Conservation (phyloP, 1,140 invertebrate genomes). For the Aleiodes sp. region DNA sequence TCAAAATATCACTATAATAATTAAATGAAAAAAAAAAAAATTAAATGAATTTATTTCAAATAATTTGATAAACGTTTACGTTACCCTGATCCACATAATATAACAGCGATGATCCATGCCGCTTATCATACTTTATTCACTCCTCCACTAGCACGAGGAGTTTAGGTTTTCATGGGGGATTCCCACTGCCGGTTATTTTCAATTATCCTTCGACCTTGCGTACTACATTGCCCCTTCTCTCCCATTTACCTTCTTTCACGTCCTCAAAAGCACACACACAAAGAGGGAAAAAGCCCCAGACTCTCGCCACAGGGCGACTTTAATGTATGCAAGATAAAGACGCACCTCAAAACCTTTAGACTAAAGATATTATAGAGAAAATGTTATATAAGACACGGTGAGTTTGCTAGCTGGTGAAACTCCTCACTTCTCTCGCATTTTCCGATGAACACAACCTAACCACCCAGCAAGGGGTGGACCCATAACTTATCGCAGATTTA, state of each 20-base stretch:
- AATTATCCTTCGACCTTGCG: slow-evolving; percentile 60
- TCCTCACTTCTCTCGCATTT: slow-evolving; percentile 31
- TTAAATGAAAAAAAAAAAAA: too few species aligned
- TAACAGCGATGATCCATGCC: neutral
- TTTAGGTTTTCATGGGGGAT: slow-evolving; percentile 46
- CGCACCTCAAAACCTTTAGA: slow-evolving; percentile 33
- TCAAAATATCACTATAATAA: too few species aligned
- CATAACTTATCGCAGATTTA: slow-evolving; percentile 69
- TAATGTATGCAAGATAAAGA: slow-evolving; percentile 67
- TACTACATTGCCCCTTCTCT: neutral
- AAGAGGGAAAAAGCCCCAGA: slow-evolving; percentile 5
- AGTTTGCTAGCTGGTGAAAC: slow-evolving; percentile 30
- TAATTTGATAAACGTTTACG: neutral
- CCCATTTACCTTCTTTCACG: neutral
- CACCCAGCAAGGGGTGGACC: slow-evolving; percentile 53
- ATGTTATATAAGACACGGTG: slow-evolving; percentile 29
- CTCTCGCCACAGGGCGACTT: slow-evolving; percentile 18
- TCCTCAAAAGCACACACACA: slow-evolving; percentile 9
- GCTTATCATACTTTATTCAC: neutral
- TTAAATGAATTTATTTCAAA: neutral
- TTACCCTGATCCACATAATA: neutral
- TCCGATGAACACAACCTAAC: slow-evolving; percentile 28
- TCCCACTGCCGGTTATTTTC: slow-evolving; percentile 62
- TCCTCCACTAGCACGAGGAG: slow-evolving; percentile 44
- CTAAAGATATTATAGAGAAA: neutral